Evolutionary conservation across 2,797 vertebrate genomes (phyloP).

Genomic region (Mallotus villosus): DNA sequence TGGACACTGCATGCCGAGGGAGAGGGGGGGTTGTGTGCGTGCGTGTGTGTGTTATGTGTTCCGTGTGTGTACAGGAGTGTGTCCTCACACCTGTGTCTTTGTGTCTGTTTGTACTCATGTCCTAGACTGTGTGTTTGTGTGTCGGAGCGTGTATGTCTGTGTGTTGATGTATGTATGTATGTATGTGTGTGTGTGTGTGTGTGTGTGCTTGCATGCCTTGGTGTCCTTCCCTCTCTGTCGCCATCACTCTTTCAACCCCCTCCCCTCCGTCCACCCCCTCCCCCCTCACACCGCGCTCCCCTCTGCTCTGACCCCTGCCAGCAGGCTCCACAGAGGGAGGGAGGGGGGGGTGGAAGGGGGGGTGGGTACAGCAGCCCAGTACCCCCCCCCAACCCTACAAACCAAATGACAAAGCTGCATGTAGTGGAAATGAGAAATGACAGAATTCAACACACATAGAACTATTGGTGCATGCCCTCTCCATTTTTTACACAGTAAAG

Average conservation of each 20-base stretch:
- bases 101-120: slow-evolving; percentile 26
- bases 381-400: neutral
- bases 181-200: slow-evolving; percentile 3
- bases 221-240: slow-evolving; percentile 48
- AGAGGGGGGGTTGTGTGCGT: slow-evolving; percentile 31
- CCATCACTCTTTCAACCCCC: neutral
- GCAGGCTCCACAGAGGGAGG: neutral
- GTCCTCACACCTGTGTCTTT: slow-evolving; percentile 31
- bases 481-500: neutral
- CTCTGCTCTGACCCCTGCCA: neutral
- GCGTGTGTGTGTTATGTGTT: slow-evolving; percentile 34
- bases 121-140: slow-evolving; percentile 32
- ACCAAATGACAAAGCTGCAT: neutral
- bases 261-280: slow-evolving; percentile 32
- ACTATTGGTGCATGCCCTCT: neutral
- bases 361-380: neutral
- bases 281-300: slow-evolving; percentile 26
- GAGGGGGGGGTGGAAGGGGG: no score
- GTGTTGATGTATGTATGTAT: slow-evolving; percentile 7
- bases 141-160: slow-evolving; percentile 18
- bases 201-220: slow-evolving; percentile 39
- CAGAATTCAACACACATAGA: neutral
- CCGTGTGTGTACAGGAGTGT: slow-evolving; percentile 25
- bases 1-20: slow-evolving; percentile 64
- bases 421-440: neutral